phyloP scores from a whole-genome alignment of 1,140 invertebrate genomes.

The Drosophila santomea region DNA sequence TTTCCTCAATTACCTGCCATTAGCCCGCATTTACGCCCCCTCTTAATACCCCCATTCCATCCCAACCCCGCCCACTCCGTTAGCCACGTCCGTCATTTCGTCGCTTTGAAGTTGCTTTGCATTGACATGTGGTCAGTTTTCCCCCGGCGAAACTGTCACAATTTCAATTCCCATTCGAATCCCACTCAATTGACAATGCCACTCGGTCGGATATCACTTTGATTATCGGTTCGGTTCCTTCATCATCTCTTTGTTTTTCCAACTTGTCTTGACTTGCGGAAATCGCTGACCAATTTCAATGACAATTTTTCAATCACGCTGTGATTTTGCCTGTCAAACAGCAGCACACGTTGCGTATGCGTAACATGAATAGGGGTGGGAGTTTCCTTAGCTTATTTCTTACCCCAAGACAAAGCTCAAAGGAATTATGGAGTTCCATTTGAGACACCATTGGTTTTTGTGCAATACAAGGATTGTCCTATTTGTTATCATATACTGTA shows the following conservation, averaged over 20 bases:
- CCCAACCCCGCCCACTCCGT: not conserved
- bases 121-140: conserved; percentile 79
- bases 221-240: conserved; percentile 40
- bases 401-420: not conserved
- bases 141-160: conserved; percentile 52
- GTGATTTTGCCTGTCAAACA: conserved; percentile 31
- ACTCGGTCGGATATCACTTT: conserved; percentile 17
- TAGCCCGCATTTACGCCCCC: conserved; percentile 43
- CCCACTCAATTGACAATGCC: conserved; percentile 28
- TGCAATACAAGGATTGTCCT: no score
- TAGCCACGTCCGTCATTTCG: conserved; percentile 54
- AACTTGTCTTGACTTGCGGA: conserved; percentile 27
- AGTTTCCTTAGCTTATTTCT: not conserved
- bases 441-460: no score
- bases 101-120: conserved; percentile 74
- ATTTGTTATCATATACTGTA: no score
- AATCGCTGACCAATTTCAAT: conserved; percentile 48
- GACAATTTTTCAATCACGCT: conserved; percentile 68
- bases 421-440: not conserved
- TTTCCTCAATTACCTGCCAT: conserved; percentile 65
- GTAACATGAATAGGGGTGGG: conserved; percentile 7
- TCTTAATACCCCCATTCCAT: not conserved
- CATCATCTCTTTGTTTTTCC: conserved; percentile 22
- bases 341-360: conserved; percentile 43
- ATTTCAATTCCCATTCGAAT: conserved; percentile 52